A percentile compares a stretch with the other conserved stretches of the same genome.
Evolutionary conservation across 2,797 vertebrate species (phyloP).

Genomic region (Crocidura indochinensis): DNA sequence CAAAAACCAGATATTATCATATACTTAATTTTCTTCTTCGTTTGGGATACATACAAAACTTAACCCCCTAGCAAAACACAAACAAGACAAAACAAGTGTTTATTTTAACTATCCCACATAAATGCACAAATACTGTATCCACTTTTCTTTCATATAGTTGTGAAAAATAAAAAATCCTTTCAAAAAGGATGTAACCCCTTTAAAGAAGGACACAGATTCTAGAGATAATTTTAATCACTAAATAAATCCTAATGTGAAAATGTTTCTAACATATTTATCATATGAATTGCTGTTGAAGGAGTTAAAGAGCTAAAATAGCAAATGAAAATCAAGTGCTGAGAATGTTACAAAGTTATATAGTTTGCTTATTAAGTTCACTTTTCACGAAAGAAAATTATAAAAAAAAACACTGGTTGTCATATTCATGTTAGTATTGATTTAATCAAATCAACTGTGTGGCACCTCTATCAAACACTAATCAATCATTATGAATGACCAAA

Average conservation of each 20-base stretch:
- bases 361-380: conserved; percentile 64
- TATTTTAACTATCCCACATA: conserved; percentile 47
- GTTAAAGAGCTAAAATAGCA: conserved; percentile 63
- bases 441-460: conserved; percentile 62
- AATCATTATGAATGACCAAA: conserved; percentile 75
- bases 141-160: conserved; percentile 55
- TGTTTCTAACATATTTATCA: conserved; percentile 61
- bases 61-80: conserved; percentile 27
- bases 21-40: conserved; percentile 56
- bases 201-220: conserved; percentile 4
- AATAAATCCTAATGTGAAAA: conserved; percentile 59
- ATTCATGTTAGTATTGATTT: conserved; percentile 65
- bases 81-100: conserved; percentile 38
- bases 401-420: conserved; percentile 44
- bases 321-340: conserved; percentile 67
- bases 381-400: conserved; percentile 65
- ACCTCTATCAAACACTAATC: conserved; percentile 72
- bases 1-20: conserved; percentile 29
- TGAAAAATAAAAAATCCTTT: conserved; percentile 52
- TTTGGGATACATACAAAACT: conserved; percentile 45
- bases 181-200: conserved; percentile 9
- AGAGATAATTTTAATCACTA: conserved; percentile 34
- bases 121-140: conserved; percentile 46
- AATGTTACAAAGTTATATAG: conserved; percentile 65
- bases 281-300: conserved; percentile 63